phyloP scores from a whole-genome alignment of 1,140 invertebrate genomes.

The Hycleus phaleratus region DNA sequence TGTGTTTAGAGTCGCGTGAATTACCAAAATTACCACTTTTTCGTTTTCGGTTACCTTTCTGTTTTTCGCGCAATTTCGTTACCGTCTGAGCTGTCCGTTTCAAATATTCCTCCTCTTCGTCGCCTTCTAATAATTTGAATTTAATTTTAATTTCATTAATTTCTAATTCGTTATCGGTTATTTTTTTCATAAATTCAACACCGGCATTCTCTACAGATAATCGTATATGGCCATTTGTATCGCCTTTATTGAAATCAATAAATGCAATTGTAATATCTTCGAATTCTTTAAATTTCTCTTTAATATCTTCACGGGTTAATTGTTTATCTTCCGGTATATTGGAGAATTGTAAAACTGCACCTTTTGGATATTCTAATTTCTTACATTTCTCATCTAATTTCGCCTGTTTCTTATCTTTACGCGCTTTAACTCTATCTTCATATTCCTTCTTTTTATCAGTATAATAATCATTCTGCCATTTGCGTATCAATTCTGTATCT shows the following conservation, averaged over 20 bases:
- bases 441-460: constrained; percentile 61
- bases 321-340: constrained; percentile 49
- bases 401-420: constrained; percentile 42
- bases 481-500: constrained; percentile 59
- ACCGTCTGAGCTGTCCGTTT: constrained; percentile 56
- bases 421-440: constrained; percentile 50
- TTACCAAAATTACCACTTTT: constrained; percentile 33
- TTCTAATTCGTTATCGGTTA: constrained; percentile 51
- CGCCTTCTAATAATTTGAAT: constrained; percentile 54
- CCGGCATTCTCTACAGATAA: constrained; percentile 62
- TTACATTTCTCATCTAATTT: constrained; percentile 39
- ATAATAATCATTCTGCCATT: constrained; percentile 66
- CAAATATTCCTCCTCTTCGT: constrained; percentile 62
- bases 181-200: constrained; percentile 54
- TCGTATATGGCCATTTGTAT: constrained; percentile 62
- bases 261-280: constrained; percentile 58
- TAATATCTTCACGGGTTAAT: constrained; percentile 61
- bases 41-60: constrained; percentile 39
- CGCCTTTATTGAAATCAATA: constrained; percentile 66
- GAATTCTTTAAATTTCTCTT: constrained; percentile 54
- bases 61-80: constrained; percentile 45
- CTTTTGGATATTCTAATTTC: constrained; percentile 51
- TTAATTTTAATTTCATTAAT: constrained; percentile 50
- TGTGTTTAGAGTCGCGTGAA: constrained; percentile 18
- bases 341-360: constrained; percentile 60